Evolutionary conservation across 1,140 invertebrate genomes (phyloP), one percentile per base, ranked within the genome.

Genomic region (Zaprionus nigranus): DNA sequence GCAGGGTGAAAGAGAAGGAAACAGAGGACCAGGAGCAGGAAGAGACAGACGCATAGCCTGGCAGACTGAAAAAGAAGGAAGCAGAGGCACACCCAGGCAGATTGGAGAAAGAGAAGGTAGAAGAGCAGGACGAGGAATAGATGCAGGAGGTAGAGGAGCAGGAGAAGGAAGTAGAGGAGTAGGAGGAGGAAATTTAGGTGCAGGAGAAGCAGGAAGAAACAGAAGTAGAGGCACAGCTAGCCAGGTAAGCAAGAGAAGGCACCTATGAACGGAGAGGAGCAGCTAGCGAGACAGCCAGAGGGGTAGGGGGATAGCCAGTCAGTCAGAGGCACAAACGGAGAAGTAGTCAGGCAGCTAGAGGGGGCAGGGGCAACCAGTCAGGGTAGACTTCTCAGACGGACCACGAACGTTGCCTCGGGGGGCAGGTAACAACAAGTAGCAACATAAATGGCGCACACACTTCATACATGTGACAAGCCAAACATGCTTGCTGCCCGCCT

Each of bases 401-500:
- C 30, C 30, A 34, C 59, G 46, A 26, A 26, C n/a, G 43, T 40
- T 59, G 69, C 56, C 43, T 30, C 40, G 34, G 62, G 62, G 46
- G 62, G 78, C 84, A 88, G 84, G 84, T 87, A 88, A 83, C 83
- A 87, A 81, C 83, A 87, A 83, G 80, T 87, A 69, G 80, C 84
- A 82, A 82, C 84, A 83, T 88, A 78, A 83, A 81, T 79, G 73
- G 49, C 53, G 62, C 74, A 57, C 77, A 80, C 77, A 80, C 73
- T 75, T 80, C 77, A 83, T 88, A 56, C 62, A 79, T 72, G 67
- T 59, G 67, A 63, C 74, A 68, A 56, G 53, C 51, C 34, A 57
- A 28, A 54, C 49, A 74, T 61, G 28, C 67, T 43, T 43, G 40
- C 24, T 49, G 13, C 17, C 17, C 17, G 20, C 54, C 5, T 4